A percentile compares a stretch with the other conserved stretches of the same genome.
Evolutionary conservation across 2,797 vertebrate genomes (phyloP).

Genomic region (Sebastes taczanowskii): DNA sequence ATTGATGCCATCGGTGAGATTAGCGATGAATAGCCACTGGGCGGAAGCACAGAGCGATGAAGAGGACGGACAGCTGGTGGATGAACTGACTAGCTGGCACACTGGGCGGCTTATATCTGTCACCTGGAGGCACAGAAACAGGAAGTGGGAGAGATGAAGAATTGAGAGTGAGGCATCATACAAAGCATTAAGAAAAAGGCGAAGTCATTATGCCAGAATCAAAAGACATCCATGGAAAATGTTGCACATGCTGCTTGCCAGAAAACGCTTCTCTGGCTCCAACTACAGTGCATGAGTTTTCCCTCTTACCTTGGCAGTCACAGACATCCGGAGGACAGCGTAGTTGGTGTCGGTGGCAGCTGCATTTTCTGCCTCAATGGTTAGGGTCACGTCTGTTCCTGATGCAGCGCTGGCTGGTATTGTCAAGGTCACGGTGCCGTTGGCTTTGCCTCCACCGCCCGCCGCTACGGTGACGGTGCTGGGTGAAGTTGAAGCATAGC

Average conservation of each 20-base stretch:
- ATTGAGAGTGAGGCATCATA: background rate
- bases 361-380: conserved; percentile 65
- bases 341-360: conserved; percentile 70
- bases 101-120: conserved; percentile 61
- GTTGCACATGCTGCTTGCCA: background rate
- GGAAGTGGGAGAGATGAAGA: background rate
- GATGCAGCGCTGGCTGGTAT: conserved; percentile 52
- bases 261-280: background rate
- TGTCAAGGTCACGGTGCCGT: conserved; percentile 42
- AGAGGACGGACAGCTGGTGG: conserved; percentile 46
- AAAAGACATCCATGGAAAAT: background rate
- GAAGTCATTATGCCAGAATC: background rate
- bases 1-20: conserved; percentile 69
- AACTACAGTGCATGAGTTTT: background rate
- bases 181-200: background rate
- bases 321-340: conserved; percentile 61
- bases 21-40: conserved; percentile 67
- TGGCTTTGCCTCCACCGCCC: conserved; percentile 36
- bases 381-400: conserved; percentile 76
- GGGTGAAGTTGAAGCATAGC: conserved; percentile 20
- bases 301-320: conserved; percentile 63
- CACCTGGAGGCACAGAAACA: conserved; percentile 47
- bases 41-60: conserved; percentile 49
- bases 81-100: conserved; percentile 48
- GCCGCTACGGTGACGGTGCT: conserved; percentile 14